Evolutionary conservation across 2,113 vertebrate genomes (phyloP).

Genomic region (Rhinogobius similis): DNA sequence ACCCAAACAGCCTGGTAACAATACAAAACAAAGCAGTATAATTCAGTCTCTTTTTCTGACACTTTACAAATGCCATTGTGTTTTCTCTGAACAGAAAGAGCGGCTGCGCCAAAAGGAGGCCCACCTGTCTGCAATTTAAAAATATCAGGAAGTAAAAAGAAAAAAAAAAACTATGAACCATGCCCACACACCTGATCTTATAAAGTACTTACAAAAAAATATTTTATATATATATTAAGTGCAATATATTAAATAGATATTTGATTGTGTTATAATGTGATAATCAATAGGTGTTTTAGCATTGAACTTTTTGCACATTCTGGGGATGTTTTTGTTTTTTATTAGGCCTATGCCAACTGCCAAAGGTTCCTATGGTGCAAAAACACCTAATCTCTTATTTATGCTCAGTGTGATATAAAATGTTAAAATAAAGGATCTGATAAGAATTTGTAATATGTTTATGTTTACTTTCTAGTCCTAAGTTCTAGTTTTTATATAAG

Average conservation of each 20-base stretch:
- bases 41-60: background rate
- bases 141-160: background rate
- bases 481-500: background rate
- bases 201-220: no score
- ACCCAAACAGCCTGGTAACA: constrained; percentile 91
- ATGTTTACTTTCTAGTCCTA: background rate
- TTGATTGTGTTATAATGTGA: background rate
- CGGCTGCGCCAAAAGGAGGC: constrained; percentile 91
- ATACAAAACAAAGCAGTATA: background rate
- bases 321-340: background rate
- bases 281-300: background rate
- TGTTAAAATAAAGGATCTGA: background rate
- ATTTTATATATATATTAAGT: background rate
- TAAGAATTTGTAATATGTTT: no score
- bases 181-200: background rate
- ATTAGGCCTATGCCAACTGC: background rate
- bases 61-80: background rate
- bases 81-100: constrained; percentile 85
- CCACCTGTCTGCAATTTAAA: constrained; percentile 72
- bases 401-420: background rate
- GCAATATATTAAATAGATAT: background rate
- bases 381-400: no score
- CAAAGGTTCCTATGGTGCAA: no score
- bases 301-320: background rate
- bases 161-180: background rate